phyloP scores from a whole-genome alignment of 2,797 vertebrate genomes.

The Petrocephalus schoutedeni region DNA sequence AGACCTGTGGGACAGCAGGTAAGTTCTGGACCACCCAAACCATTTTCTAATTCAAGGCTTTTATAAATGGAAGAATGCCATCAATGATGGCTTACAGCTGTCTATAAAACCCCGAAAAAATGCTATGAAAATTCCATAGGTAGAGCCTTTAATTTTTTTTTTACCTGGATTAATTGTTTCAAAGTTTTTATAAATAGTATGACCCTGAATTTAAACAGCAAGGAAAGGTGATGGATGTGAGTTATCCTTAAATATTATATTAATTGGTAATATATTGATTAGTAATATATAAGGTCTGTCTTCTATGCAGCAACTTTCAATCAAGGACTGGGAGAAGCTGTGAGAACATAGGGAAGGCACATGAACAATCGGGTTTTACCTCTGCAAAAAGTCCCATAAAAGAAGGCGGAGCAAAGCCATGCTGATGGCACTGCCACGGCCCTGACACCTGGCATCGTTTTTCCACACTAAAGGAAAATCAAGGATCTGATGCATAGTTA shows the following conservation, averaged over 20 bases:
- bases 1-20: conserved; percentile 74
- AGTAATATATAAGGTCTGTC: background rate
- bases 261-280: background rate
- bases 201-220: background rate
- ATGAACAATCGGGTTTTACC: conserved; percentile 54
- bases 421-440: conserved; percentile 75
- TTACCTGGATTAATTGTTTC: background rate
- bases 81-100: background rate
- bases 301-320: conserved; percentile 55
- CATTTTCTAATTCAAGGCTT: background rate
- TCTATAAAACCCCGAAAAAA: background rate
- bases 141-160: background rate
- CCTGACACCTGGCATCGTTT: conserved; percentile 53
- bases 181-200: background rate
- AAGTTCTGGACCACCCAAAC: conserved; percentile 33
- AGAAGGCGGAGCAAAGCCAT: conserved; percentile 67
- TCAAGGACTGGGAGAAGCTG: conserved; percentile 48
- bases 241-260: too few species aligned
- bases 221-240: background rate
- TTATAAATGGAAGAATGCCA: background rate
- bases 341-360: conserved; percentile 68
- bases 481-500: conserved; percentile 62
- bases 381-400: conserved; percentile 61
- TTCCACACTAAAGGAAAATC: conserved; percentile 45
- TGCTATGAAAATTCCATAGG: background rate